These are phyloP conservation scores for Lordiphosa clarofinis DNA, from an alignment of 1,140 invertebrate species.

Conservation along the genomic window DNA sequence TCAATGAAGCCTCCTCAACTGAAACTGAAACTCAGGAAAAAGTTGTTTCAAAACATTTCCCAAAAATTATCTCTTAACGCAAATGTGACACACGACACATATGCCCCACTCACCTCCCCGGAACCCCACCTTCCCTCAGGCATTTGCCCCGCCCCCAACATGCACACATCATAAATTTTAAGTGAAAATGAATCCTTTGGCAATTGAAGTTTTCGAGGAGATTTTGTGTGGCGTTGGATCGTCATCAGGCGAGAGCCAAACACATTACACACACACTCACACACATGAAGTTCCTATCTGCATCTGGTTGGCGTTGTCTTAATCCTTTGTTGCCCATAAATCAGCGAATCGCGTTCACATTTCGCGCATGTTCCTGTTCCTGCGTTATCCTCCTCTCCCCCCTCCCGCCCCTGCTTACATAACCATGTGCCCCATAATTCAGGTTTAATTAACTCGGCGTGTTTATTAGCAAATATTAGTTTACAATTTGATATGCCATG, in stretches of 20 bases:
- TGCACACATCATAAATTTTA: constrained; percentile 71
- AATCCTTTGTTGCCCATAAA: constrained; percentile 77
- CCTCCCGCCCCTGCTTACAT: constrained; percentile 9
- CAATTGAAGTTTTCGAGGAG: constrained; percentile 73
- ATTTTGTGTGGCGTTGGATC: constrained; percentile 64
- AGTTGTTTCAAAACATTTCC: constrained; percentile 64
- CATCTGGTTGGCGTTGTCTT: constrained; percentile 56
- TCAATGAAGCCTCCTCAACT: constrained; percentile 4
- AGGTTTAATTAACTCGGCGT: constrained; percentile 74
- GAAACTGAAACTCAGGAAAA: constrained; percentile 35
- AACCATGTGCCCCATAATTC: constrained; percentile 65
- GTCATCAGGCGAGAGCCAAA: constrained; percentile 45
- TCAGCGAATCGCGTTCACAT: constrained; percentile 71
- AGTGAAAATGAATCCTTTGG: constrained; percentile 77
- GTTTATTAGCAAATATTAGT: constrained; percentile 79
- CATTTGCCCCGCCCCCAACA: constrained; percentile 9
- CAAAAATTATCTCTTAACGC: constrained; percentile 74
- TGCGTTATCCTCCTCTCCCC: constrained; percentile 10
- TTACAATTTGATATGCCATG: constrained; percentile 68
- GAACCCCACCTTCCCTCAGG: constrained; percentile 11
- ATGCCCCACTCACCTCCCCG: constrained; percentile 9
- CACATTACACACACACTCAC: constrained; percentile 6
- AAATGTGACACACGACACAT: constrained; percentile 67
- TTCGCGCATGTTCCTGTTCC: constrained; percentile 60
- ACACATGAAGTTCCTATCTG: constrained; percentile 48